Conservation (phyloP, 2,888 invertebrate genomes). For the Uloborus plumipes region DNA sequence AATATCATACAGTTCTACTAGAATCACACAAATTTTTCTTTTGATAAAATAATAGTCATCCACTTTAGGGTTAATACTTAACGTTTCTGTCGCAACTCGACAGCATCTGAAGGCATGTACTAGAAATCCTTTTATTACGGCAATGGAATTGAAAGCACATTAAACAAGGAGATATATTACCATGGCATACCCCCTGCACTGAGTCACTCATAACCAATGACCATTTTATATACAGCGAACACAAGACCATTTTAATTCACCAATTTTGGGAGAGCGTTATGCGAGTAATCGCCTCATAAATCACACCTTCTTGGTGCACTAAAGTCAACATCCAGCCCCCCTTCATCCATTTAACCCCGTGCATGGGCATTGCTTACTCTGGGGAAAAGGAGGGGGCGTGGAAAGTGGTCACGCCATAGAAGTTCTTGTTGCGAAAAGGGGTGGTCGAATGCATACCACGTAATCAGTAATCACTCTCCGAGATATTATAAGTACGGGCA, state of each 20-base stretch:
- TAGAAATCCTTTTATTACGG: too few relatives aligned
- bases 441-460: constrained; percentile 41
- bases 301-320: constrained; percentile 46
- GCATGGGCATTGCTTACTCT: constrained; percentile 1
- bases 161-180: too few relatives aligned
- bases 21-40: too few relatives aligned
- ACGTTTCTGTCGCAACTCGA: too few relatives aligned
- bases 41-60: too few relatives aligned
- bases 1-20: too few relatives aligned
- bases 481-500: too few relatives aligned
- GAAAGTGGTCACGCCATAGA: constrained; percentile 28
- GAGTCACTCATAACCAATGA: constrained; percentile 20
- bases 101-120: too few relatives aligned
- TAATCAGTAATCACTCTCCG: constrained; percentile 29
- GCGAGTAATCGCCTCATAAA: constrained; percentile 56
- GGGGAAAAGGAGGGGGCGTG: constrained; percentile 7
- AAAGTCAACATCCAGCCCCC: constrained; percentile 55
- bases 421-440: constrained; percentile 1
- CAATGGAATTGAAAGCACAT: too few relatives aligned
- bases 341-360: constrained; percentile 20
- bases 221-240: background rate
- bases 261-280: constrained; percentile 49
- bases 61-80: too few relatives aligned
- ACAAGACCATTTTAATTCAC: constrained; percentile 48
- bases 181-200: background rate